Evolutionary conservation across 2,888 invertebrate species (phyloP), one percentile per base, ranked within the genome.

Genomic region (Macrophya alboannulata): DNA sequence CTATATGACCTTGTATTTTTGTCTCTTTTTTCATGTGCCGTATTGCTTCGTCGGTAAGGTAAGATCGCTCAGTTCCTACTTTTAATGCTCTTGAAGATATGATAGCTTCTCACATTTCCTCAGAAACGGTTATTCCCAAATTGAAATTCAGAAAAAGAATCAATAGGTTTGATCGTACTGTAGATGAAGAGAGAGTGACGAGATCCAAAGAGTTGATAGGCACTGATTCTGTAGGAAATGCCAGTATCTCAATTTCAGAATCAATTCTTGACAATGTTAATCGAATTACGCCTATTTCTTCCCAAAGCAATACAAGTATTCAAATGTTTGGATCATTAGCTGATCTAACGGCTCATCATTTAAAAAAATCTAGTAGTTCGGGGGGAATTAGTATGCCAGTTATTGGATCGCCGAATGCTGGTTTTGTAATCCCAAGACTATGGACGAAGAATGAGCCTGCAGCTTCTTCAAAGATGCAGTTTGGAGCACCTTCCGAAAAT

Each of bases 21-120:
- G 84, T 86, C 89, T 88, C 87, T 88, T 90, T 90, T 92, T 92
- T 87, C 89, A 91, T 92, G 90, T 89, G 88, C 87, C 90, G 88
- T 86, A 17, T 74, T 82, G 86, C 89, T 91, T 90, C 89, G 86
- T 91, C 90, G 92, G 91, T 89, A 93, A 93, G 93, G 93, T 93
- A 93, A 93, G 93, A 90, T 93, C 91, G 88, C 89, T 89, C 90
- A 91, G 83, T 86, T 85, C 82, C 86, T 85, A 88, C 85, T 79
- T 83, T 65, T 21, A 10, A 31, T 31, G n/a, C 68, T 83, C 83
- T 71, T 40, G 43, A 37, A 25, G 37, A 48, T 71, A 21, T 83
- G 68, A 59, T 83, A 83, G 83, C 65, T 68, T 45, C 68, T 31
- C 45, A 81, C 15, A 21, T 68, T 17, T 40, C 62, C 5, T 62